Evolutionary conservation across 1,140 invertebrate species (phyloP).

Genomic region (Hylaeus volcanicus): DNA sequence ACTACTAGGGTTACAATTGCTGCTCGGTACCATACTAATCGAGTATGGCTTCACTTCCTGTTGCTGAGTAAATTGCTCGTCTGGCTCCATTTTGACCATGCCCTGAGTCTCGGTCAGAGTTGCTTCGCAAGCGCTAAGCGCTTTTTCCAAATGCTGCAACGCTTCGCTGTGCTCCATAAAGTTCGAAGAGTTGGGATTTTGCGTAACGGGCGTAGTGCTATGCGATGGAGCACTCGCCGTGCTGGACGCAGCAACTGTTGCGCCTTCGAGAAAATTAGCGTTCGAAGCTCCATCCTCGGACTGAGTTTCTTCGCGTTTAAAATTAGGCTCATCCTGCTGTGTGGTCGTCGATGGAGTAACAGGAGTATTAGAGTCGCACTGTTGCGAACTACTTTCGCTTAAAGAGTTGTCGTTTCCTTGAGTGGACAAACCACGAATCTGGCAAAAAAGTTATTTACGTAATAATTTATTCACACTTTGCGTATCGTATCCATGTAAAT

Average conservation of each 20-base stretch:
- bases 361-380: conserved; percentile 59
- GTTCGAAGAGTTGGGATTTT: conserved; percentile 65
- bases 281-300: conserved; percentile 68
- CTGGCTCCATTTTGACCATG: conserved; percentile 79
- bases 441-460: neutral
- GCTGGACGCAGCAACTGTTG: conserved; percentile 61
- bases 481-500: neutral
- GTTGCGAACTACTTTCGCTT: conserved; percentile 61
- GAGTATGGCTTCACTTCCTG: conserved; percentile 77
- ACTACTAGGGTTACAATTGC: conserved; percentile 76
- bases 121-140: conserved; percentile 77
- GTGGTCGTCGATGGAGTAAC: conserved; percentile 57
- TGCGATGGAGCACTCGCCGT: conserved; percentile 63
- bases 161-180: conserved; percentile 78
- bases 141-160: conserved; percentile 78
- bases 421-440: conserved; percentile 72
- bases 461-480: neutral
- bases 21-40: conserved; percentile 77
- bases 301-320: conserved; percentile 69
- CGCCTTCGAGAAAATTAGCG: conserved; percentile 66
- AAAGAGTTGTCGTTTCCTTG: conserved; percentile 72
- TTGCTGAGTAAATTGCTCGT: conserved; percentile 76
- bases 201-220: conserved; percentile 50
- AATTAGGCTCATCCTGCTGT: conserved; percentile 46
- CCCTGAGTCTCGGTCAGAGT: conserved; percentile 77